Evolutionary conservation across 2,113 vertebrate genomes (phyloP).

Genomic region (Ivindomyrus marchei): DNA sequence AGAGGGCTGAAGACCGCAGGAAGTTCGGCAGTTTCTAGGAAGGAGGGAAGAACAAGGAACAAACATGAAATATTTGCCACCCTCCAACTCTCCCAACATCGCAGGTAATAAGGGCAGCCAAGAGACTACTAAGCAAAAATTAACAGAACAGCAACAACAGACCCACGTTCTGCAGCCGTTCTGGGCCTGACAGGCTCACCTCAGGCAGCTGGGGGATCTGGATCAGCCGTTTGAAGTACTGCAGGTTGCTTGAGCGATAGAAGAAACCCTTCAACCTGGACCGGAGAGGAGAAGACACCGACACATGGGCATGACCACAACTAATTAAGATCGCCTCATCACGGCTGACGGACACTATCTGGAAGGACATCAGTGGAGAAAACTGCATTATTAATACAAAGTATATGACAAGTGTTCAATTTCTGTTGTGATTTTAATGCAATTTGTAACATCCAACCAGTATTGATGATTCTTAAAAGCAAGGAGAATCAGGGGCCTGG

Average conservation of each 20-base stretch:
- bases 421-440: neutral
- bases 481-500: neutral
- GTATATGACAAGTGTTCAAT: neutral
- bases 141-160: neutral
- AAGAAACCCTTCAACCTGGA: slow-evolving; percentile 88
- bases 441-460: neutral
- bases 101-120: neutral
- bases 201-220: slow-evolving; percentile 97
- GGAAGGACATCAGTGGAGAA: neutral
- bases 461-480: neutral
- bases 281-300: neutral
- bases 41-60: neutral
- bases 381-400: neutral
- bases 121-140: neutral
- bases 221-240: slow-evolving; percentile 95
- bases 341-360: neutral
- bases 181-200: slow-evolving; percentile 59
- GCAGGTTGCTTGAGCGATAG: slow-evolving; percentile 95
- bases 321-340: neutral
- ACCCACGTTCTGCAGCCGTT: neutral
- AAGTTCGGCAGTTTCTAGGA: slow-evolving; percentile 91
- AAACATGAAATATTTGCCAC: neutral
- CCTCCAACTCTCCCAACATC: neutral
- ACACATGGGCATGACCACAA: neutral
- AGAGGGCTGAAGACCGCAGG: slow-evolving; percentile 87